Base-by-base conservation (phyloP, 2,113 vertebrate genomes). In the Noturus placidus region DNA sequence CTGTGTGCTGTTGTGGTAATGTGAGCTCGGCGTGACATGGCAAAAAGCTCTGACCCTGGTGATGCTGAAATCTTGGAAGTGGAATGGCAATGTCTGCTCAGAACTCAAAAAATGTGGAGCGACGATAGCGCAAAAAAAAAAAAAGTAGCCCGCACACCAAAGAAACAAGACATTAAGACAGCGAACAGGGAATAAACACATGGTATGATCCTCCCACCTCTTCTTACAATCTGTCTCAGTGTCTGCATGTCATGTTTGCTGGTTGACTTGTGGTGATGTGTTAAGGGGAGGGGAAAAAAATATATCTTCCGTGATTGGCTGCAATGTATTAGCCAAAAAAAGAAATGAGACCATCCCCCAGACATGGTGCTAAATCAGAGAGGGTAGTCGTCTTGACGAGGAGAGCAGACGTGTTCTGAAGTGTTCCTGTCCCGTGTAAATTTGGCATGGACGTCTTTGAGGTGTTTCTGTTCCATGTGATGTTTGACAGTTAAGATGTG, bases 281-380 rank as follows among this genome's bases (percentile, higher is more conserved):
- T 90, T 90, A 92, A 88, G 87, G 91, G 6, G 76, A 22, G 9
- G 63, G 69, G 2, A 35, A 35, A 38, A 74, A 76, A n/a, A 50
- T 46, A 46, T 46, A 46, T 91, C 91, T 89, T 91, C 92, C 85
- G 90, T 92, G 92, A 91, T 87, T 88, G 90, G 90, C 90, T 90
- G 87, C 79, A 74, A 87, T 56, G 88, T 87, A 20, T 67, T 69
- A 72, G 72, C 35, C 69, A 72, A 89, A 81, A 78, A 87, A 50
- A 50, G 9, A 10, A 50, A 46, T 6, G 83, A 89, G 91, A 92
- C 91, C 93, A 92, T 85, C 88, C 92, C 91, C 93, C 91, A 77
- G 93, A 94, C 96, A 93, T 95, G 94, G 94, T 93, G 95, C 94
- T 93, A 93, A 93, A 93, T 94, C 93, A 91, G 93, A 93, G 94